Conservation (phyloP, 2,797 vertebrate genomes). For the Micrastur ruficollis region DNA sequence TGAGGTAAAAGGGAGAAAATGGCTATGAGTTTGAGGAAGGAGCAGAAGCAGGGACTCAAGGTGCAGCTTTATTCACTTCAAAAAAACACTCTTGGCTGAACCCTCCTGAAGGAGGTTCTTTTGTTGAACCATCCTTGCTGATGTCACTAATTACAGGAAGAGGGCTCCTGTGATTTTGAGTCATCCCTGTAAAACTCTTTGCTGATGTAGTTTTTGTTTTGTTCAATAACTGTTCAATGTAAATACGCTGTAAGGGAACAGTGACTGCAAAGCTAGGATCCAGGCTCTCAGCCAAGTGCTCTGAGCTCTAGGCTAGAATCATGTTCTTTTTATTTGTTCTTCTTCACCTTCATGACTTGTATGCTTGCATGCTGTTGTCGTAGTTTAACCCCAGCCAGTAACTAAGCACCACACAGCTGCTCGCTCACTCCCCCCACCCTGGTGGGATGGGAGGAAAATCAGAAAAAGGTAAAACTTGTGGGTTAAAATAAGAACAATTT, state of each 20-base stretch:
- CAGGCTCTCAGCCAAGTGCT: not conserved
- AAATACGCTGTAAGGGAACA: not conserved
- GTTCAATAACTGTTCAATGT: not conserved
- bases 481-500: too few species aligned
- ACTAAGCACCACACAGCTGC: too few species aligned
- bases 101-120: not conserved
- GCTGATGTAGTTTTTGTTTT: not conserved
- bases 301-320: not conserved
- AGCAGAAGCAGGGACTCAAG: accelerated
- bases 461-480: too few species aligned
- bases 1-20: not conserved
- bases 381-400: too few species aligned
- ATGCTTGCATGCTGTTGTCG: not conserved
- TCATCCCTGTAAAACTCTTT: not conserved
- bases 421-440: too few species aligned
- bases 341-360: not conserved
- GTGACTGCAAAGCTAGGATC: not conserved
- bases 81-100: not conserved
- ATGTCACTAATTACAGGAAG: not conserved
- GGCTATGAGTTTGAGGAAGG: not conserved
- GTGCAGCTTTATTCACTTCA: not conserved
- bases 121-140: not conserved
- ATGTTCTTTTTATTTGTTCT: not conserved
- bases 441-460: too few species aligned
- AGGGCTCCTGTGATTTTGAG: not conserved